A percentile compares a stretch with the other conserved stretches of the same genome.
phyloP scores from a whole-genome alignment of 2,113 vertebrate species.

The Scatophagus argus region DNA sequence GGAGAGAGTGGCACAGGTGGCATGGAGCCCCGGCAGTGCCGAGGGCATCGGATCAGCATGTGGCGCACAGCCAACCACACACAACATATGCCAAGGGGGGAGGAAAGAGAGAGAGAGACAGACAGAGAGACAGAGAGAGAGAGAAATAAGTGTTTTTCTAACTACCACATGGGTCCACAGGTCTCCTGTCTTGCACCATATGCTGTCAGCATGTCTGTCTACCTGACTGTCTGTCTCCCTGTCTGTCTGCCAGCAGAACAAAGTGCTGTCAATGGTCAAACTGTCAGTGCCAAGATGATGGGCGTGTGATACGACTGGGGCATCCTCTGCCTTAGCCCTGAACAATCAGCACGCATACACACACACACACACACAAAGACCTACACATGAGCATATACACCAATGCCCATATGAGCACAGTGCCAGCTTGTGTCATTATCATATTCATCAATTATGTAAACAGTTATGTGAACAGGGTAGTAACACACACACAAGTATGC shows the following conservation, averaged over 20 bases:
- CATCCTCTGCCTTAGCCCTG: slow-evolving; percentile 32
- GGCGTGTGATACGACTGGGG: slow-evolving; percentile 33
- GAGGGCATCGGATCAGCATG: slow-evolving; percentile 82
- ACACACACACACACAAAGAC: slow-evolving; percentile 13
- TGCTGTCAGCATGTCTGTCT: slow-evolving; percentile 72
- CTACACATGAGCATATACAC: slow-evolving; percentile 47
- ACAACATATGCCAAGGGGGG: slow-evolving; percentile 80
- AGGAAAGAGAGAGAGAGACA: slow-evolving; percentile 20
- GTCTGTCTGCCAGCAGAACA: slow-evolving; percentile 61
- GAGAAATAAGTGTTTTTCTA: slow-evolving; percentile 61
- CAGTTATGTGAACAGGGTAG: slow-evolving; percentile 80
- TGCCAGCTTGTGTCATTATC: slow-evolving; percentile 86
- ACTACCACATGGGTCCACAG: slow-evolving; percentile 76
- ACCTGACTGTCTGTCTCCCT: slow-evolving; percentile 58
- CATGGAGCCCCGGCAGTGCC: slow-evolving; percentile 73
- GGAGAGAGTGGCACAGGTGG: slow-evolving; percentile 84
- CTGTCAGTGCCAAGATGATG: slow-evolving; percentile 65
- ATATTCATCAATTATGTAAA: slow-evolving; percentile 89
- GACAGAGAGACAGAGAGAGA: slow-evolving; percentile 16
- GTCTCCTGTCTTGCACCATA: slow-evolving; percentile 77
- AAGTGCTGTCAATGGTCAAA: slow-evolving; percentile 77
- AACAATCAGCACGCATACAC: slow-evolving; percentile 34
- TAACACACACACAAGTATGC: slow-evolving; percentile 30
- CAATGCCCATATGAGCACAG: slow-evolving; percentile 66
- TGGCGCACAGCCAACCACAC: slow-evolving; percentile 82